Evolutionary conservation across 2,113 vertebrate genomes (phyloP).

Genomic region (Megaleporinus macrocephalus): DNA sequence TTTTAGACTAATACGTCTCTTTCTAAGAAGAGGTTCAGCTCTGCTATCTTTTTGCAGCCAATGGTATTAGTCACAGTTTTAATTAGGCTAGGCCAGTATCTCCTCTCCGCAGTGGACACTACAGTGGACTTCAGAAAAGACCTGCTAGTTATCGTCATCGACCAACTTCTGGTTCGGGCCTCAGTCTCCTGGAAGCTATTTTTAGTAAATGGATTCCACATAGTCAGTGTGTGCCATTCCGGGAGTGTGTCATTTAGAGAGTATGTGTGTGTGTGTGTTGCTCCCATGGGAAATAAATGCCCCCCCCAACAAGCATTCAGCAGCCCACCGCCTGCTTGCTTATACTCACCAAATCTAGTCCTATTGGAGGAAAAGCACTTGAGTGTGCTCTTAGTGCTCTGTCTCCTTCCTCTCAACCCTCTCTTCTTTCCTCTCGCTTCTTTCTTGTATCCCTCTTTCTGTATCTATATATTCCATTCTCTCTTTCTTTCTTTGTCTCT

Average conservation of each 20-base stretch:
- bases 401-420: background rate
- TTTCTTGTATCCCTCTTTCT: background rate
- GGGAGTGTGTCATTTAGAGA: slow-evolving; percentile 42
- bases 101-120: background rate
- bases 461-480: background rate
- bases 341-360: slow-evolving; percentile 66
- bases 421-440: background rate
- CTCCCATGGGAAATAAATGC: slow-evolving; percentile 70
- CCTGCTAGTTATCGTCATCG: background rate
- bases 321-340: slow-evolving; percentile 31
- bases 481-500: background rate
- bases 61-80: background rate
- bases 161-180: slow-evolving; percentile 36
- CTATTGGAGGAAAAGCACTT: slow-evolving; percentile 70
- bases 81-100: background rate
- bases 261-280: slow-evolving; percentile 40
- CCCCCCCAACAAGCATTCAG: slow-evolving; percentile 36
- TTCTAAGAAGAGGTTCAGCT: background rate
- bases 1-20: background rate
- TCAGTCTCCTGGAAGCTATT: slow-evolving; percentile 70
- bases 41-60: background rate
- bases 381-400: background rate
- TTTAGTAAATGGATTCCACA: slow-evolving; percentile 70
- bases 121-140: background rate
- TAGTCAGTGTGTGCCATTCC: slow-evolving; percentile 10